These are phyloP conservation scores for Zaprionus taronus DNA, from an alignment of 1,140 invertebrate genomes.

Conservation along the genomic window DNA sequence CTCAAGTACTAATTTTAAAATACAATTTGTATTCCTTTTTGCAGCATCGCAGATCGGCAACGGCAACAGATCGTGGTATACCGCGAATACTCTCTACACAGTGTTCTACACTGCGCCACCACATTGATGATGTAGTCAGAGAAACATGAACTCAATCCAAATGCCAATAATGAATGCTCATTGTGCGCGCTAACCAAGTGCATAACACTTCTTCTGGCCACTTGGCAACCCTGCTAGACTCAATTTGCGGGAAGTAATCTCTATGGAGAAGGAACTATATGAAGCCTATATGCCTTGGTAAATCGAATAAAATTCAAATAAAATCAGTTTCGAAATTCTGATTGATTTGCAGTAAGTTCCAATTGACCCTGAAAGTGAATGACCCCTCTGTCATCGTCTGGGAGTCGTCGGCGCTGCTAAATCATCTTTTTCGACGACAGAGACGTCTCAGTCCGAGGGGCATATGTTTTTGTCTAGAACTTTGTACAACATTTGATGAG, in stretches of 20 bases:
- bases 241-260: background rate
- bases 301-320: background rate
- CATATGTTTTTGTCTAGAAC: conserved; percentile 54
- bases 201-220: conserved; percentile 11
- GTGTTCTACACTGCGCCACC: conserved; percentile 59
- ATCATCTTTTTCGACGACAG: conserved; percentile 34
- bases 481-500: conserved; percentile 54
- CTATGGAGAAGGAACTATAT: too few relatives aligned
- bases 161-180: conserved; percentile 68
- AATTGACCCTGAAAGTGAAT: conserved; percentile 64
- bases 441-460: conserved; percentile 39
- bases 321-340: conserved; percentile 11
- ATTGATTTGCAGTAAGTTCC: conserved; percentile 59
- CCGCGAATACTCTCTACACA: conserved; percentile 63
- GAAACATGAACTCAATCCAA: conserved; percentile 81
- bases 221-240: conserved; percentile 3
- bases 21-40: conserved; percentile 78
- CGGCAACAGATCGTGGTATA: conserved; percentile 63
- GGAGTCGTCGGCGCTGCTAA: conserved; percentile 22
- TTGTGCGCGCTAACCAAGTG: conserved; percentile 35
- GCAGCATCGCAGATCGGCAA: conserved; percentile 46
- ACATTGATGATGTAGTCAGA: conserved; percentile 53
- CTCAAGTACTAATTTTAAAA: conserved; percentile 84
- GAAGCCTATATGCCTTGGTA: too few relatives aligned
- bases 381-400: conserved; percentile 68